These are phyloP conservation scores for Belgica antarctica DNA, from an alignment of 2,888 invertebrate species.

Conservation along the genomic window DNA sequence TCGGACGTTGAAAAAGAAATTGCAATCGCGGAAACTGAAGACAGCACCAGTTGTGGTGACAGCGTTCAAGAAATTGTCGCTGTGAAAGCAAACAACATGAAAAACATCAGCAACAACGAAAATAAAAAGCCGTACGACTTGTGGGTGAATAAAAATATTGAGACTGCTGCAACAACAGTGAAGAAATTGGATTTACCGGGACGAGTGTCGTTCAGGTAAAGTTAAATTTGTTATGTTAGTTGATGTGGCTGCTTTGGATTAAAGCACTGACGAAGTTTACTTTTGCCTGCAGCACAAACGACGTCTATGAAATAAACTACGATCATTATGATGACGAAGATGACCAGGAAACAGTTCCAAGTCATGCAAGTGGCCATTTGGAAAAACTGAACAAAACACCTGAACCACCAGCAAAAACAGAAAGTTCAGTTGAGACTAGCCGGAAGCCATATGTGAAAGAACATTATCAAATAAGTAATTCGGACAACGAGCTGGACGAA, in stretches of 20 bases:
- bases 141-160: constrained; percentile 41
- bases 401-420: neutral
- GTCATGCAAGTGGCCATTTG: constrained; percentile 37
- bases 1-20: neutral
- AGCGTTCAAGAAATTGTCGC: constrained; percentile 27
- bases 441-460: constrained; percentile 38
- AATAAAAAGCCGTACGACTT: constrained; percentile 27
- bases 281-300: constrained; percentile 18
- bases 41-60: constrained; percentile 13
- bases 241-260: too few relatives aligned
- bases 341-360: constrained; percentile 49
- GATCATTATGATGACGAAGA: constrained; percentile 50
- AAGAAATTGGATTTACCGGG: constrained; percentile 53
- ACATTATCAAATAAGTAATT: constrained; percentile 40
- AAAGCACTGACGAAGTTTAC: too few relatives aligned
- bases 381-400: constrained; percentile 38
- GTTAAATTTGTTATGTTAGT: too few relatives aligned
- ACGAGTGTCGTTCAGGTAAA: too few relatives aligned
- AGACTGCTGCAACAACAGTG: too few relatives aligned
- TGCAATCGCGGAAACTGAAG: neutral
- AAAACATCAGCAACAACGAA: constrained; percentile 19
- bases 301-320: constrained; percentile 49
- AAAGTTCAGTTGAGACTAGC: neutral
- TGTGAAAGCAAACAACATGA: constrained; percentile 24
- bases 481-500: constrained; percentile 42